Conservation (phyloP, 2,797 vertebrate species). For the Rhinophrynus dorsalis region DNA sequence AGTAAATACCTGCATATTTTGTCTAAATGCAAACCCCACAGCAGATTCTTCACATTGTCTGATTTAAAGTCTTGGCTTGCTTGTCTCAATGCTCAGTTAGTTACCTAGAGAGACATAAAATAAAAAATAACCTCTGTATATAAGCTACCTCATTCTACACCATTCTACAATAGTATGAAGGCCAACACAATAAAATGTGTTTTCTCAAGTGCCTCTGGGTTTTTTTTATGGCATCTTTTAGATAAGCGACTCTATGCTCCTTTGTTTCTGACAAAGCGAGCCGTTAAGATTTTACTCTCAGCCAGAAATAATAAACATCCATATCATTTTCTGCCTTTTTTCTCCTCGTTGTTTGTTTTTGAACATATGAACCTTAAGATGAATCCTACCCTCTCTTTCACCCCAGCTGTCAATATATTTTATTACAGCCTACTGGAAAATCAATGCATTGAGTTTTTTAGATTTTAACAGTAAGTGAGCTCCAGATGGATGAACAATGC, state of each 20-base stretch:
- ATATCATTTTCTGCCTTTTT: constrained; percentile 10
- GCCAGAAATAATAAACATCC: constrained; percentile 24
- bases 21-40: not conserved
- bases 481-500: too few species aligned
- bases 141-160: not conserved
- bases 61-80: constrained; percentile 1
- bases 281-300: constrained; percentile 7
- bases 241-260: constrained; percentile 29
- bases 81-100: not conserved
- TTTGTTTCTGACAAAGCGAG: constrained; percentile 31
- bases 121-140: constrained; percentile 23
- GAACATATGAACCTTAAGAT: constrained; percentile 17
- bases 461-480: too few species aligned
- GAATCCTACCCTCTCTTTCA: constrained; percentile 28
- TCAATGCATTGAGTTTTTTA: too few species aligned
- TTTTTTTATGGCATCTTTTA: constrained; percentile 17
- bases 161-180: constrained; percentile 19
- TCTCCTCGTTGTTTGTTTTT: too few species aligned
- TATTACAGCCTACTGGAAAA: constrained; percentile 7
- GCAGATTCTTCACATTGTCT: not conserved
- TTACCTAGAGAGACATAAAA: constrained; percentile 22
- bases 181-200: constrained; percentile 30
- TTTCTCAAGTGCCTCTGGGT: constrained; percentile 3
- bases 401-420: constrained; percentile 18
- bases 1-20: not conserved